Conservation (phyloP, 2,113 vertebrate genomes). For the Tenrec ecaudatus region DNA sequence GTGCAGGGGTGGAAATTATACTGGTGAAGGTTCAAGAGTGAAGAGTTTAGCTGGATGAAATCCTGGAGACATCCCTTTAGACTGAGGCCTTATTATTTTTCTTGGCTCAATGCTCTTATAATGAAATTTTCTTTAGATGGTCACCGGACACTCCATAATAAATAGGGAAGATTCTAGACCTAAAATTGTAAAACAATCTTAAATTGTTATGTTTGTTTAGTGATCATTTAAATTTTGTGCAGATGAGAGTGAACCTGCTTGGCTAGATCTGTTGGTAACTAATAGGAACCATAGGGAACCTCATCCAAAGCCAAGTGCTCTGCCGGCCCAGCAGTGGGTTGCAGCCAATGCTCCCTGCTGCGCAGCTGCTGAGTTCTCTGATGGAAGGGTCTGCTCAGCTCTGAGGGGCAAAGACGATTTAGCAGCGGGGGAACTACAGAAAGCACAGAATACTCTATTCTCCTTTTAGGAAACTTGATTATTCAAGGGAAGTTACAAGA, state of each 20-base stretch:
- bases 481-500: background rate
- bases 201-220: background rate
- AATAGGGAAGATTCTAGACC: background rate
- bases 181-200: conserved; percentile 41
- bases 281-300: background rate
- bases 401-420: background rate
- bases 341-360: background rate
- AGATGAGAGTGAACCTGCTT: background rate
- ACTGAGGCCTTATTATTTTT: background rate
- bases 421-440: background rate
- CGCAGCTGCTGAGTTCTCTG: background rate
- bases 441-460: background rate
- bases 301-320: background rate
- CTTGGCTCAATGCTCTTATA: background rate
- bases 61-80: conserved; percentile 7
- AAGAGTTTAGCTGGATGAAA: conserved; percentile 10
- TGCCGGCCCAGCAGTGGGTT: background rate
- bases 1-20: background rate
- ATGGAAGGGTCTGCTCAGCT: background rate
- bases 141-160: background rate
- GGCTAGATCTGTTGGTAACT: background rate
- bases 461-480: background rate
- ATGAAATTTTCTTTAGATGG: conserved; percentile 17
- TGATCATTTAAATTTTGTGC: conserved; percentile 16
- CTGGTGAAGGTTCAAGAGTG: background rate